These are phyloP conservation scores for Aphodius granarius DNA, from an alignment of 2,888 invertebrate genomes.

Conservation along the genomic window DNA sequence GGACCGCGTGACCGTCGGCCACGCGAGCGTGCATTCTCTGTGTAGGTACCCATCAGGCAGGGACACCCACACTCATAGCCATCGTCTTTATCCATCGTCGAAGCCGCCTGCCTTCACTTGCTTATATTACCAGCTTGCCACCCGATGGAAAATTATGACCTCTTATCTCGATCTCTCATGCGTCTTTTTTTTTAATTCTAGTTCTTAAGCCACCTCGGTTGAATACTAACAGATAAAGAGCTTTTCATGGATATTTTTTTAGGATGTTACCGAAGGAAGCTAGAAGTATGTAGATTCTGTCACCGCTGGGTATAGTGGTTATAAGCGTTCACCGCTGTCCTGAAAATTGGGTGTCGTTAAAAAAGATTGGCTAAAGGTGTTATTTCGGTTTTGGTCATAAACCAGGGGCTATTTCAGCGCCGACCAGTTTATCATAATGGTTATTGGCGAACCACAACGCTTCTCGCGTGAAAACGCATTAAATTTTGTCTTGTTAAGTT, in stretches of 20 bases:
- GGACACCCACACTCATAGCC: slow-evolving; percentile 21
- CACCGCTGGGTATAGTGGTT: too few species aligned
- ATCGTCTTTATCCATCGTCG: slow-evolving; percentile 21
- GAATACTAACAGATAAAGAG: background rate
- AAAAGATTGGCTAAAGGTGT: background rate
- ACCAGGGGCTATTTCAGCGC: background rate
- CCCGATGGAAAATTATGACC: background rate
- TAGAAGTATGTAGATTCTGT: too few species aligned
- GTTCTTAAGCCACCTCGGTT: background rate
- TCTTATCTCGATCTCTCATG: background rate
- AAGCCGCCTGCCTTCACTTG: slow-evolving; percentile 24
- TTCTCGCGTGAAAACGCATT: background rate
- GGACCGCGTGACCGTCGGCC: slow-evolving; percentile 27
- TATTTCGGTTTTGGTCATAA: background rate
- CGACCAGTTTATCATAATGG: background rate
- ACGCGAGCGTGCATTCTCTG: slow-evolving; percentile 23
- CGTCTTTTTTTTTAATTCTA: background rate
- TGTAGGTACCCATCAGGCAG: slow-evolving; percentile 18
- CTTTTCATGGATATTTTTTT: background rate
- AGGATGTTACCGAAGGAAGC: too few species aligned
- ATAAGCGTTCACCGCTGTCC: too few species aligned
- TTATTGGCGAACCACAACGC: background rate
- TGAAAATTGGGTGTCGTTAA: too few species aligned
- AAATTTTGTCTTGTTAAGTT: background rate
- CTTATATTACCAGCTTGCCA: background rate